Evolutionary conservation across 2,888 invertebrate species (phyloP).

Genomic region (Halocaridina rubra): DNA sequence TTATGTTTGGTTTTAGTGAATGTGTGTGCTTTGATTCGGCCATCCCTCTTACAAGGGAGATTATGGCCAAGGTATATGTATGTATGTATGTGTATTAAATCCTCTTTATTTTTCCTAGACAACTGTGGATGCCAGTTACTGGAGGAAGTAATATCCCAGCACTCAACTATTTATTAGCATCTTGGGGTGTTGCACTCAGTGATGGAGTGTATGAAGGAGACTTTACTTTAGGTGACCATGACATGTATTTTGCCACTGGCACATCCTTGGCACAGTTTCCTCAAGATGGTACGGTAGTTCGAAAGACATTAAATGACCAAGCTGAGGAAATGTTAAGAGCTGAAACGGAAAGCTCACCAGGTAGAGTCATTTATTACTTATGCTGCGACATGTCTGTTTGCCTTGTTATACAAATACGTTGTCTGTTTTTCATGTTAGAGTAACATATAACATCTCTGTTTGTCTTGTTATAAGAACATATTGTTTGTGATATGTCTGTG

Average conservation of each 20-base stretch:
- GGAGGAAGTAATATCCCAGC: slow-evolving; percentile 94
- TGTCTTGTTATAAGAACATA: too few relatives aligned
- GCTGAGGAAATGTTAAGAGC: slow-evolving; percentile 71
- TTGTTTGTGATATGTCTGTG: too few relatives aligned
- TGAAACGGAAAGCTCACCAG: slow-evolving; percentile 46
- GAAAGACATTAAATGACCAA: slow-evolving; percentile 85
- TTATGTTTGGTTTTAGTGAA: too few relatives aligned
- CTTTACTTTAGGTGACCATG: slow-evolving; percentile 45
- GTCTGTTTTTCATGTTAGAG: slow-evolving; percentile 50
- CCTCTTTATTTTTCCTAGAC: slow-evolving; percentile 67
- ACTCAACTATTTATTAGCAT: slow-evolving; percentile 86
- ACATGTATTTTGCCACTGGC: slow-evolving; percentile 71
- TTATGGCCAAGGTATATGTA: too few relatives aligned
- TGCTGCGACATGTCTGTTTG: too few relatives aligned
- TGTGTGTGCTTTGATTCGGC: too few relatives aligned
- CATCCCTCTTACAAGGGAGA: too few relatives aligned
- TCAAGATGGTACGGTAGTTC: slow-evolving; percentile 76
- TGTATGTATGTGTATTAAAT: too few relatives aligned
- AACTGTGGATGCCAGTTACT: slow-evolving; percentile 89
- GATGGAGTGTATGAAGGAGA: slow-evolving; percentile 76
- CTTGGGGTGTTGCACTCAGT: slow-evolving; percentile 87
- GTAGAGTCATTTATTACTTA: too few relatives aligned
- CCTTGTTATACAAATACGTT: too few relatives aligned
- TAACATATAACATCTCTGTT: too few relatives aligned
- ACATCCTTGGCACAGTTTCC: slow-evolving; percentile 89